These are phyloP conservation scores for Brachionichthys hirsutus DNA, from an alignment of 2,113 vertebrate genomes.

Conservation along the genomic window DNA sequence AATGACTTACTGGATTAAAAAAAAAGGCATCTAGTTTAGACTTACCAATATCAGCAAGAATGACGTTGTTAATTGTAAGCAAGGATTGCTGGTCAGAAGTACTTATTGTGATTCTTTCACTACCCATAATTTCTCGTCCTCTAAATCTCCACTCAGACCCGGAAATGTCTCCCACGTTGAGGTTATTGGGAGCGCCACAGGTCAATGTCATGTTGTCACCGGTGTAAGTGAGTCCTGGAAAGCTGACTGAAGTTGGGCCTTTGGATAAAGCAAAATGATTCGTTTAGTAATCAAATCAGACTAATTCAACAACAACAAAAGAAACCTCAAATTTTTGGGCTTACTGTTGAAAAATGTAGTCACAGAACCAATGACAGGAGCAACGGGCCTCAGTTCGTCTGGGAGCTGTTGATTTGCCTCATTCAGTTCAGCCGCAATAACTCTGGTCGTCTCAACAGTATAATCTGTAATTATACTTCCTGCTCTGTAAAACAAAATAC, in stretches of 20 bases:
- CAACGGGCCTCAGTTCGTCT: background rate
- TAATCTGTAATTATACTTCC: slow-evolving; percentile 67
- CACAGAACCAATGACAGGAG: slow-evolving; percentile 16
- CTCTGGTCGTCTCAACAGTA: slow-evolving; percentile 17
- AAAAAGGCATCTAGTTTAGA: background rate
- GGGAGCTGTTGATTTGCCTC: slow-evolving; percentile 26
- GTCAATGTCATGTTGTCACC: slow-evolving; percentile 9
- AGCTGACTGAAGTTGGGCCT: background rate
- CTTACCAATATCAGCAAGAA: slow-evolving; percentile 58
- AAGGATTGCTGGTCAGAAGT: background rate
- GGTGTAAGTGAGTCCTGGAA: slow-evolving; percentile 9
- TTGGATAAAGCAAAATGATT: slow-evolving; percentile 5
- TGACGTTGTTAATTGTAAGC: slow-evolving; percentile 32
- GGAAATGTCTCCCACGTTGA: background rate
- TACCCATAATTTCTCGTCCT: background rate
- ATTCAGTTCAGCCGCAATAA: background rate
- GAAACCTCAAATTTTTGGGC: slow-evolving; percentile 6
- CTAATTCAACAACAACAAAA: background rate
- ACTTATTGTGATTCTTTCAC: background rate
- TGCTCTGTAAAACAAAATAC: slow-evolving; percentile 35
- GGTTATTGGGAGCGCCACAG: slow-evolving; percentile 1
- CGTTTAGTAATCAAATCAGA: background rate
- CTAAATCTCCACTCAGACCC: slow-evolving; percentile 45
- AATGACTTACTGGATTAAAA: background rate
- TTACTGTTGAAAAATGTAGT: slow-evolving; percentile 27